Base-by-base conservation (phyloP, 2,797 vertebrate species). In the Cirrhinus mrigala region DNA sequence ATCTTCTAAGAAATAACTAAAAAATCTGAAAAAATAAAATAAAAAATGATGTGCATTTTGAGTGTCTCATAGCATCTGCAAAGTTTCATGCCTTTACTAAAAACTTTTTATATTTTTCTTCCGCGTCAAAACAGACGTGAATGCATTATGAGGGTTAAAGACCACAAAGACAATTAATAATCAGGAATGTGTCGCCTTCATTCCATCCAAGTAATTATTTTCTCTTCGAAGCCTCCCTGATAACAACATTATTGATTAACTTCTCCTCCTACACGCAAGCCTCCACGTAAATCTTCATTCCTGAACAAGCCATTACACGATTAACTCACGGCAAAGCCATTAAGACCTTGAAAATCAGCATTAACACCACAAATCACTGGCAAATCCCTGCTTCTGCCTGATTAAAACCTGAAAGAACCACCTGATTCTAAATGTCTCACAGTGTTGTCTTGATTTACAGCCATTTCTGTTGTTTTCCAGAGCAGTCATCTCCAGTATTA, bases 231-330 rank as follows among this genome's bases (percentile, higher is more conserved):
- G 33, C 9, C 66, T 69, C 16, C 14, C 50, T 12, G 24, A 74
- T 22, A n/a, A 74, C 12, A 22, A 15, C 71, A 54, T 40, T 27
- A 83, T 74, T 58, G 58, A 83, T 66, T 24, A 75, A 66, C 71
- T 24, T 0, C 14, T 56, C 46, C 44, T 50, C 58, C 20, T 20
- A 29, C 56, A 15, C 4, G 8, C 24, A 18, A 33, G 20, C 10
- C 70, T 82, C 8, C 4, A 2, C 24, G 11, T 6, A 12, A 15
- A 37, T 48, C 81, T 33, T 74, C 81, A 82, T 64, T 82, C 54
- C 44, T 75, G 14, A 50, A 24, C 81, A 50, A 40, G 56, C 70
- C 56, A 52, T 64, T 8, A 83, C 70, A 82, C 3, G 24, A 82
- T 73, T 11, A 48, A 22, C 52, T 62, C 54, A 0, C 50, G 6